A percentile compares a stretch with the other conserved stretches of the same genome.
Evolutionary conservation across 2,113 vertebrate species (phyloP).

Genomic region (Thalassoma bifasciatum): DNA sequence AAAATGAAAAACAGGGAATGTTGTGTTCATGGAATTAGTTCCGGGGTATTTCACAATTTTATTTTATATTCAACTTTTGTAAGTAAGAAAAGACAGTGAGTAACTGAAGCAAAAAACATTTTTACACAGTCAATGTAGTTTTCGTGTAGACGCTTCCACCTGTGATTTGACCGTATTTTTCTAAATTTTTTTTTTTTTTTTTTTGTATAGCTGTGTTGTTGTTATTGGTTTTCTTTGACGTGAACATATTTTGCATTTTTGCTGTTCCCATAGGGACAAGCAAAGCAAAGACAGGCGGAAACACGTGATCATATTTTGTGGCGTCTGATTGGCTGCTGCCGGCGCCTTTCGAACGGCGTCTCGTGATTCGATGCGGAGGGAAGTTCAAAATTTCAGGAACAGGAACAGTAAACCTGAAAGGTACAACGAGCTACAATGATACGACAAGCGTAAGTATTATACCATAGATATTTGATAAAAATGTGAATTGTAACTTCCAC

Average conservation of each 20-base stretch:
- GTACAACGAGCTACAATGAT: slow-evolving; percentile 64
- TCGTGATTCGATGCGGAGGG: slow-evolving; percentile 66
- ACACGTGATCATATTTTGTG: background rate
- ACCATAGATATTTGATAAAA: background rate
- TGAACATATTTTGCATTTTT: background rate
- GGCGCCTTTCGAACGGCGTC: slow-evolving; percentile 72
- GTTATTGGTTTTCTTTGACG: background rate
- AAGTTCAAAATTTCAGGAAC: slow-evolving; percentile 71
- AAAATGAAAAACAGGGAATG: too few species aligned
- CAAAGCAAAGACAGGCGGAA: slow-evolving; percentile 19
- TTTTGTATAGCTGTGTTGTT: too few species aligned
- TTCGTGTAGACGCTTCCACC: too few species aligned
- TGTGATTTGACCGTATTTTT: background rate
- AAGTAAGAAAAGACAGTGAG: too few species aligned
- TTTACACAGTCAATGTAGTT: too few species aligned
- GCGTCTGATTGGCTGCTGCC: slow-evolving; percentile 53
- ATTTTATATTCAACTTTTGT: too few species aligned
- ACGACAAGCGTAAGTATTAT: slow-evolving; percentile 74
- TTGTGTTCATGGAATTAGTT: too few species aligned
- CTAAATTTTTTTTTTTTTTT: too few species aligned
- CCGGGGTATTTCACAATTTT: too few species aligned
- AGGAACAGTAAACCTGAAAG: slow-evolving; percentile 10
- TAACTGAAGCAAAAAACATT: too few species aligned
- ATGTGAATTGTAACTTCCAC: background rate
- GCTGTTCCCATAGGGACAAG: background rate